Evolutionary conservation across 2,888 invertebrate species (phyloP).

Genomic region (Sthenelais limicola): DNA sequence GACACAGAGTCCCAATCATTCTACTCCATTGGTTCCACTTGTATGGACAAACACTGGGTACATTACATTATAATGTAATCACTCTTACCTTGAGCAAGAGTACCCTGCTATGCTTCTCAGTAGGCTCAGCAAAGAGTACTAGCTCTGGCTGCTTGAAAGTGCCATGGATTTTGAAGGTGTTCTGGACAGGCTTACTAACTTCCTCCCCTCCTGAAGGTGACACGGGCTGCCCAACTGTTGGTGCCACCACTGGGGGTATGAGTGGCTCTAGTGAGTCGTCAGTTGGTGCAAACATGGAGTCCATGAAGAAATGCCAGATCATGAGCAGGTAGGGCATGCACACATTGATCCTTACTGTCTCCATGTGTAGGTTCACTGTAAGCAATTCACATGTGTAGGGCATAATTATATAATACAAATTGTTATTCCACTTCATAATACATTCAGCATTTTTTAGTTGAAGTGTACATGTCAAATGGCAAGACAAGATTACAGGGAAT

Average conservation of each 20-base stretch:
- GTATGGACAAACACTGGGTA: too few species aligned
- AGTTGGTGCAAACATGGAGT: constrained; percentile 76
- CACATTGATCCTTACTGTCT: constrained; percentile 81
- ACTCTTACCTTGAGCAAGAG: constrained; percentile 77
- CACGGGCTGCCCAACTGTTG: background rate
- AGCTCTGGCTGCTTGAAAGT: constrained; percentile 85
- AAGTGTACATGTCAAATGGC: too few species aligned
- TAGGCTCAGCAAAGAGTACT: constrained; percentile 79
- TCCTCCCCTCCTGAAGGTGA: constrained; percentile 54
- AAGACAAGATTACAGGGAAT: too few species aligned
- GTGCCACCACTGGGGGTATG: background rate
- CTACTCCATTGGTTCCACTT: too few species aligned
- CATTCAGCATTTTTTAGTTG: too few species aligned
- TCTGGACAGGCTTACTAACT: constrained; percentile 14
- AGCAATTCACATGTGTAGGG: too few species aligned
- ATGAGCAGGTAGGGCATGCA: constrained; percentile 81
- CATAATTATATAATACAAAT: too few species aligned
- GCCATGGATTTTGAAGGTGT: constrained; percentile 77
- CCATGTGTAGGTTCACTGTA: constrained; percentile 81
- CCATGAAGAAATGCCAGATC: constrained; percentile 77
- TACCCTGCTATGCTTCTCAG: constrained; percentile 75
- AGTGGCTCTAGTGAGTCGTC: constrained; percentile 65
- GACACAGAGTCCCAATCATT: too few species aligned
- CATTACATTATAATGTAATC: too few species aligned
- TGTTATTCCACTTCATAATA: too few species aligned